Evolutionary conservation across 2,888 invertebrate species (phyloP).

Genomic region (Coremacera marginata): DNA sequence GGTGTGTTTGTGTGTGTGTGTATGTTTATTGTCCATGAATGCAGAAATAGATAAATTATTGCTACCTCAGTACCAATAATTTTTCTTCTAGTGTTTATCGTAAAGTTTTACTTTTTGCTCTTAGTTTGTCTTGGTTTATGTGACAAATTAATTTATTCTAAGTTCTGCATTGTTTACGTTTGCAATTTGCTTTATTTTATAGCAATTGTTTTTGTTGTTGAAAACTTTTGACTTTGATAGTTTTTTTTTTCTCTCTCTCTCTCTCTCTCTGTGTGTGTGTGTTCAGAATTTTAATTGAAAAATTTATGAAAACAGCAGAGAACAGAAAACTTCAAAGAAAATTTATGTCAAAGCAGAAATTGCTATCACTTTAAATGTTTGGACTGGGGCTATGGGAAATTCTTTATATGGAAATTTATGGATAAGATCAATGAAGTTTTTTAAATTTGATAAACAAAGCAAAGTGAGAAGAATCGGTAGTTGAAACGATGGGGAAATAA

Average conservation of each 20-base stretch:
- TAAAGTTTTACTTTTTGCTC: background rate
- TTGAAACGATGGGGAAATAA: no score
- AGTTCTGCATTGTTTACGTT: background rate
- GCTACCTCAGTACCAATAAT: background rate
- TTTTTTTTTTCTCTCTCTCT: no score
- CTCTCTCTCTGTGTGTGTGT: background rate
- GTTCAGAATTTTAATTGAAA: background rate
- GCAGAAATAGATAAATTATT: background rate
- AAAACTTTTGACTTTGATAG: no score
- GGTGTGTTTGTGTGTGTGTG: background rate
- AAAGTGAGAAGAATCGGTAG: no score
- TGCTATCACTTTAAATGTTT: background rate
- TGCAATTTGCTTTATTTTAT: background rate
- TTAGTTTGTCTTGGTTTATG: background rate
- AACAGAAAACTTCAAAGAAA: background rate
- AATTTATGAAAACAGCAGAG: background rate
- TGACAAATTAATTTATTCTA: slow-evolving; percentile 3
- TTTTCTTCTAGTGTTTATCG: background rate
- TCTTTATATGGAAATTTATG: no score
- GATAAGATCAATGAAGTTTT: no score
- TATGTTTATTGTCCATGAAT: background rate
- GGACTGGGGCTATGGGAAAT: no score
- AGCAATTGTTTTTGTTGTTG: background rate
- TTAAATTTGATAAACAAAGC: no score
- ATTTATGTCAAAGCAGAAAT: background rate